These are phyloP conservation scores for Corythornis leucogaster DNA, from an alignment of 2,797 vertebrate genomes.

Conservation along the genomic window DNA sequence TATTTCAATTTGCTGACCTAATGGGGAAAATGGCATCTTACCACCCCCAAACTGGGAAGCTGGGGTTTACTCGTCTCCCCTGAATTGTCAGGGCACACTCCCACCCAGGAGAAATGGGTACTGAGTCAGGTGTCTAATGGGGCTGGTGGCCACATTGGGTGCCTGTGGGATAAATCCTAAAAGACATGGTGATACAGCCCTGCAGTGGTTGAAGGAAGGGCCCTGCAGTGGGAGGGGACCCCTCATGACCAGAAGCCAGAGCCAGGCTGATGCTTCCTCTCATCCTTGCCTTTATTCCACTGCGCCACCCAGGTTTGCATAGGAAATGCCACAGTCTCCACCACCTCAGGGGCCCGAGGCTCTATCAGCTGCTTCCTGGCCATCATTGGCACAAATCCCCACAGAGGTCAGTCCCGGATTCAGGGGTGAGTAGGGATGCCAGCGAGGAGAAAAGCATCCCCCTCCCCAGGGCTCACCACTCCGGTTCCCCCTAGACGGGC, in stretches of 20 bases:
- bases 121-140: accelerated
- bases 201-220: accelerated
- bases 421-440: neutral
- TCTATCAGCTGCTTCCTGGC: neutral
- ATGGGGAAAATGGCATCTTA: neutral
- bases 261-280: neutral
- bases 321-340: accelerated
- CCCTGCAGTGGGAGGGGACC: accelerated
- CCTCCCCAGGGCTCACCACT: neutral
- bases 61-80: neutral
- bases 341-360: neutral
- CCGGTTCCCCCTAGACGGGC: neutral
- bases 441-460: neutral
- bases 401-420: accelerated
- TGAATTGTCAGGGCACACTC: accelerated
- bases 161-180: neutral
- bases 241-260: neutral
- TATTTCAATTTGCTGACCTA: accelerated
- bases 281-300: constrained; percentile 1
- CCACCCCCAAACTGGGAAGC: neutral
- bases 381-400: neutral
- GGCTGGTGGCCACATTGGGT: accelerated
- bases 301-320: accelerated
- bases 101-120: neutral
- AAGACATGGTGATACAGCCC: accelerated